Base-by-base conservation (phyloP, 37 sponge, comb jelly and placozoan species). In the Mnemiopsis leidyi region DNA sequence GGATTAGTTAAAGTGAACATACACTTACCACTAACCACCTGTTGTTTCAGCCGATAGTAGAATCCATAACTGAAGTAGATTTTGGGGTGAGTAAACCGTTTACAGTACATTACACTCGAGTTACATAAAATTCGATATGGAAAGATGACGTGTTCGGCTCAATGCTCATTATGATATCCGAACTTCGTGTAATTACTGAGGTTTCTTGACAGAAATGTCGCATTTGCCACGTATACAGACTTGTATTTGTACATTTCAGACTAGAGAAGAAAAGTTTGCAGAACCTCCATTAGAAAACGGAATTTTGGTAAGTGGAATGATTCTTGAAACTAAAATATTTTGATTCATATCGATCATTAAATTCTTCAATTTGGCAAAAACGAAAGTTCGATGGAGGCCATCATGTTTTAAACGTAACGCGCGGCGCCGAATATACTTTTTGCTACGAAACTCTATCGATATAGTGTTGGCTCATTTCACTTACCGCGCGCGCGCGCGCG, bases 51-150 rank as follows among this genome's bases (percentile, higher is more conserved):
- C 79, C 79, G 20, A 77, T 77, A 0, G 61, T 40, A 39, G 90
- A 85, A 39, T 23, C 61, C 9, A 85, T 85, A 0, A 85, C 90
- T 23, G 90, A 85, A 28, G 90, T 85, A 23, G 90, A 85, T 39
- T 85, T 85, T 26, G 90, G 90, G 90, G 90, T 85, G 61, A 85
- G 90, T 85, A 23, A 48, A 48, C n/a, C n/a, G n/a, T n/a, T n/a
- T n/a, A n/a, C n/a, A n/a, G n/a, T n/a, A n/a, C n/a, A n/a, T n/a
- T n/a, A n/a, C n/a, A n/a, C n/a, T n/a, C n/a, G n/a, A n/a, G 13
- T 67, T 67, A 21, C 68, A 67, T 13, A 67, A 20, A 67, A 21
- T 67, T 67, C 18, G 68, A 21, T 67, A 67, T 67, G 13, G 61
- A 48, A 48, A 48, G 61, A 48, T 48, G 5, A 48, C 61, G 61